These are phyloP conservation scores for Parochlus steinenii DNA, from an alignment of 2,888 invertebrate species.

Conservation along the genomic window DNA sequence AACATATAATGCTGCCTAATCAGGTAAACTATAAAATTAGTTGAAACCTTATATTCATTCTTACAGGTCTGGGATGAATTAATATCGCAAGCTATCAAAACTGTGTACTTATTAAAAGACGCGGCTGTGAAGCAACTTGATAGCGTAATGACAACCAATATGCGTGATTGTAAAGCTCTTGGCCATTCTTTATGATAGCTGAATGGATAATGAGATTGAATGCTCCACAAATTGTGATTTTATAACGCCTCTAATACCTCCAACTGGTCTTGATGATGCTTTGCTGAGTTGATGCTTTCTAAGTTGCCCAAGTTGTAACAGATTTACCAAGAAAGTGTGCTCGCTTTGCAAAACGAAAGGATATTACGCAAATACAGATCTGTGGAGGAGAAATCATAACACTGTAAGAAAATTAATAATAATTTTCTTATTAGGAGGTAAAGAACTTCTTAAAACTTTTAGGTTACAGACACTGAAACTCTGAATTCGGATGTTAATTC, in stretches of 20 bases:
- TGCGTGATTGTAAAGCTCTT: slow-evolving; percentile 94
- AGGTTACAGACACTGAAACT: too few relatives aligned
- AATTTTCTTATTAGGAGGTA: too few relatives aligned
- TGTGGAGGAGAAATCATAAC: too few relatives aligned
- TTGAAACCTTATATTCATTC: too few relatives aligned
- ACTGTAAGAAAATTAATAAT: too few relatives aligned
- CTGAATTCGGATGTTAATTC: too few relatives aligned
- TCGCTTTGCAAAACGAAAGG: too few relatives aligned
- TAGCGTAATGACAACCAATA: slow-evolving; percentile 97
- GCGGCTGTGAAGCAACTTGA: slow-evolving; percentile 94
- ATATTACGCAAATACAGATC: too few relatives aligned
- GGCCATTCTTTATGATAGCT: slow-evolving; percentile 93
- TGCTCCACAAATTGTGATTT: slow-evolving; percentile 83
- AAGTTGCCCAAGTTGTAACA: too few relatives aligned
- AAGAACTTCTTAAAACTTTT: too few relatives aligned
- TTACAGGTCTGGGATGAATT: slow-evolving; percentile 99
- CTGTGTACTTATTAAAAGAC: slow-evolving; percentile 90
- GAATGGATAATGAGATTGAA: slow-evolving; percentile 88
- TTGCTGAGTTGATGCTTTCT: slow-evolving; percentile 90
- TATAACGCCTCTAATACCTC: slow-evolving; percentile 95
- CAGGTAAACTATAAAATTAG: slow-evolving; percentile 44
- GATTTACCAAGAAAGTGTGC: too few relatives aligned
- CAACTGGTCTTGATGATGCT: slow-evolving; percentile 89
- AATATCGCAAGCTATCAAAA: slow-evolving; percentile 89
- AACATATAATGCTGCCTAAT: too few relatives aligned